A percentile compares a stretch with the other conserved stretches of the same genome.
Conservation (phyloP, 2,888 invertebrate species). For the Leptura quadrifasciata region DNA sequence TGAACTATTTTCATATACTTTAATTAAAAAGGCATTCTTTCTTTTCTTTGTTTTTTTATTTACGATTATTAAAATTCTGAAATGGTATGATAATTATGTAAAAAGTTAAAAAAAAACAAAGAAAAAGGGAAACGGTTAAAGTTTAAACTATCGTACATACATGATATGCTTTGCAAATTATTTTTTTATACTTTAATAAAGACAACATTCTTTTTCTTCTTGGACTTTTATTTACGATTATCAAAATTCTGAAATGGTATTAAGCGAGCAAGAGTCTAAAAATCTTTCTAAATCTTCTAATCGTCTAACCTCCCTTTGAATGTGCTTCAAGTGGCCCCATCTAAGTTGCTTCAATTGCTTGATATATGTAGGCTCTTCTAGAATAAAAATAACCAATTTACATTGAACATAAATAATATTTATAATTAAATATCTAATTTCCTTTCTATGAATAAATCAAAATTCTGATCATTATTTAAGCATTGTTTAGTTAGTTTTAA, state of each 20-base stretch:
- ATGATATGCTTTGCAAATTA: constrained; percentile 34
- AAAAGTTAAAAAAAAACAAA: too few species aligned
- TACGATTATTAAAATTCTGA: too few species aligned
- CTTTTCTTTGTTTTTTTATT: too few species aligned
- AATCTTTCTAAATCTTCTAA: constrained; percentile 73
- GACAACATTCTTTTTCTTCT: constrained; percentile 8
- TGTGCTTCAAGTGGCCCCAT: constrained; percentile 74
- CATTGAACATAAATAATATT: too few species aligned
- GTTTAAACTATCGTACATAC: constrained; percentile 38
- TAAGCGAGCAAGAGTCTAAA: constrained; percentile 69
- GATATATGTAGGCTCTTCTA: constrained; percentile 65
- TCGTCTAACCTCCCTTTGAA: constrained; percentile 72
- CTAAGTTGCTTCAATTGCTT: constrained; percentile 72
- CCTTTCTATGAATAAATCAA: too few species aligned
- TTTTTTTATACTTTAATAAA: constrained; percentile 34
- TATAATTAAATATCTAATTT: too few species aligned
- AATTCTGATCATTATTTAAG: too few species aligned
- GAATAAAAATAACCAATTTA: too few species aligned
- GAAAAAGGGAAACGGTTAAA: background rate
- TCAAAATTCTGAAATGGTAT: constrained; percentile 54
- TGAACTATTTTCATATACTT: too few species aligned
- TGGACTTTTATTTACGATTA: constrained; percentile 41
- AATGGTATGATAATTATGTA: too few species aligned
- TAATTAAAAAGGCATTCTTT: too few species aligned
- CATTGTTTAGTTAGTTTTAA: too few species aligned